A percentile compares a stretch with the other conserved stretches of the same genome.
Conservation (phyloP, 2,113 vertebrate species). For the Cheirogaleus medius region DNA sequence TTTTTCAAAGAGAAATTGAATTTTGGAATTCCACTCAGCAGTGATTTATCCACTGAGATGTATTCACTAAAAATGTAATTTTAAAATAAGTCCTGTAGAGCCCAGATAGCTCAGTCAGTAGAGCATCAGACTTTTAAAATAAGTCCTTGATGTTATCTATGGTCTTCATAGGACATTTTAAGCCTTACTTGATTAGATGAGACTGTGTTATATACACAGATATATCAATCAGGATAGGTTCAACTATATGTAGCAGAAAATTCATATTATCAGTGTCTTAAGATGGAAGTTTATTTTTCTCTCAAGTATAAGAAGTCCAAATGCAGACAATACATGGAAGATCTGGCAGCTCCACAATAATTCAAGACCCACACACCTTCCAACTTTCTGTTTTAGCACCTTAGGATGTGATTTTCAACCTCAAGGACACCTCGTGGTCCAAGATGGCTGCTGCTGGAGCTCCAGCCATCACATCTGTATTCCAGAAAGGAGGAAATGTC, state of each 20-base stretch:
- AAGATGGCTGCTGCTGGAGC: neutral
- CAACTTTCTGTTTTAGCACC: neutral
- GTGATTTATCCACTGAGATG: neutral
- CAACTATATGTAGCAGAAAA: neutral
- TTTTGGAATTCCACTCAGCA: neutral
- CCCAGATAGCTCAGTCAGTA: slow-evolving; percentile 93
- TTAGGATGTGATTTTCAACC: slow-evolving; percentile 4
- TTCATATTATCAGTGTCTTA: slow-evolving; percentile 9
- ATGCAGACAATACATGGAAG: neutral
- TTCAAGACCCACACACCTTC: neutral
- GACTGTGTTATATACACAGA: neutral
- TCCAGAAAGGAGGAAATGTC: neutral
- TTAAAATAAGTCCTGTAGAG: slow-evolving; percentile 27
- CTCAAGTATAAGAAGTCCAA: neutral
- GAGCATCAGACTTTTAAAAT: slow-evolving; percentile 94
- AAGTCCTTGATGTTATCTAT: neutral
- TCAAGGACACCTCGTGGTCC: neutral
- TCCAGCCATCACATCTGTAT: neutral
- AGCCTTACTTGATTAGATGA: neutral
- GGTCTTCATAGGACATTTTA: slow-evolving; percentile 21
- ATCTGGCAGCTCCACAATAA: neutral
- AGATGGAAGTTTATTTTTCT: neutral
- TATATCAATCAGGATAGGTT: neutral
- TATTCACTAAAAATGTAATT: neutral
- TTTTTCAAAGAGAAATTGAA: slow-evolving; percentile 32